Evolutionary conservation across 2,797 vertebrate genomes (phyloP), one percentile per base, ranked within the genome.

Genomic region (Acipenser oxyrinchus): DNA sequence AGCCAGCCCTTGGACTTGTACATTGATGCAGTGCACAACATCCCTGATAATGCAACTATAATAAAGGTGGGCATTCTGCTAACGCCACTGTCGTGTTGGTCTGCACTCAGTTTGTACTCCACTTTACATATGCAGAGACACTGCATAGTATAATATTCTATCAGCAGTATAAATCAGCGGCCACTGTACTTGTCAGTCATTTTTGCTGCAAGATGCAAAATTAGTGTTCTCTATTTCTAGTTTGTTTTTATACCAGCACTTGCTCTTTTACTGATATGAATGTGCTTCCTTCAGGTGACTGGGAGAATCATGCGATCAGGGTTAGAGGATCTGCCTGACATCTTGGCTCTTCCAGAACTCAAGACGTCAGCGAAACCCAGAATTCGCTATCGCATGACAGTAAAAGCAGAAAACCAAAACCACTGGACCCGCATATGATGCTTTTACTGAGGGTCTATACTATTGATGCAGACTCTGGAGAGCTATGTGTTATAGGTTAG

Each of bases 1-100:
- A 71, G 69, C 52, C 71, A 77, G 64, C 68, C 77, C 10, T 74
- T 77, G 70, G 72, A 76, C 74, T 68, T 82, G 63, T 81, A 73
- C 55, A 67, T 77, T 68, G 66, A 72, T 73, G 62, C 62, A 48
- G 69, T 78, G 37, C 60, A 60, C 58, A 72, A 72, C 63, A 72
- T 79, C 51, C 76, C 68, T 52, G 72, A 74, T 50, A 80, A 76
- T 70, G 77, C 77, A 71, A 78, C 75, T 62, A 75, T 84, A 62
- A 72, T 72, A 59, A 80, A 77, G 74, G 77, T 79, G 65, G 74
- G 68, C 59, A 67, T 13, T 66, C 23, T 37, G 23, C 23, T 37
- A 55, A 48, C 63, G 55, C 5, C 23, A 3, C 23, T 37, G 23
- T 37, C 23, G 23, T 37, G 23, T 37, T 37, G 23, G 23, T 37